phyloP scores from a whole-genome alignment of 2,888 invertebrate genomes.

The Tinea semifulvella region DNA sequence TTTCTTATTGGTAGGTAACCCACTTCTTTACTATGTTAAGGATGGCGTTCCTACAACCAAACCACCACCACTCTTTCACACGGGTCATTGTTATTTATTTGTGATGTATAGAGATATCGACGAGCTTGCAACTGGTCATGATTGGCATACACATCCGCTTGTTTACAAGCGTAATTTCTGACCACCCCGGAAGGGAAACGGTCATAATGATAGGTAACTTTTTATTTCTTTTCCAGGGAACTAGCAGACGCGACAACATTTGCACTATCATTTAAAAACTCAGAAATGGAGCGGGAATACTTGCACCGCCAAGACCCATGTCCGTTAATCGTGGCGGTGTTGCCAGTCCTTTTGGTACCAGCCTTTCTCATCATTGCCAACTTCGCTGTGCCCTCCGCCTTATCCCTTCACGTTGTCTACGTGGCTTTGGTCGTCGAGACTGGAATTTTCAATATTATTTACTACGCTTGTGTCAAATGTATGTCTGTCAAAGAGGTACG shows the following conservation, averaged over 20 bases:
- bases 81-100: no score
- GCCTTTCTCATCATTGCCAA: constrained; percentile 43
- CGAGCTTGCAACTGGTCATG: no score
- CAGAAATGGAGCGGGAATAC: constrained; percentile 41
- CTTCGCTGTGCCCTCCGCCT: constrained; percentile 43
- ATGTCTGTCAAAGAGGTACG: background rate
- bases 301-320: constrained; percentile 39
- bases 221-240: constrained; percentile 35
- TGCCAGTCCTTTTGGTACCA: constrained; percentile 52
- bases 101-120: no score
- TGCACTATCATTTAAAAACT: constrained; percentile 47
- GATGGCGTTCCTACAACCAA: no score
- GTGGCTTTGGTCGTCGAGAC: constrained; percentile 37
- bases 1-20: no score
- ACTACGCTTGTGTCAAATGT: constrained; percentile 36
- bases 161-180: no score
- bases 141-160: no score
- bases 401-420: background rate
- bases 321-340: constrained; percentile 42
- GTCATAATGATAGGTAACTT: no score
- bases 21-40: no score
- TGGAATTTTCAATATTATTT: constrained; percentile 41
- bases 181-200: no score
- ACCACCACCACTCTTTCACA: no score
- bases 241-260: constrained; percentile 49